Percentiles rank a stretch among this genome's conserved stretches.
phyloP scores from a whole-genome alignment of 2,888 invertebrate genomes.

The Cristatella mucedo region DNA sequence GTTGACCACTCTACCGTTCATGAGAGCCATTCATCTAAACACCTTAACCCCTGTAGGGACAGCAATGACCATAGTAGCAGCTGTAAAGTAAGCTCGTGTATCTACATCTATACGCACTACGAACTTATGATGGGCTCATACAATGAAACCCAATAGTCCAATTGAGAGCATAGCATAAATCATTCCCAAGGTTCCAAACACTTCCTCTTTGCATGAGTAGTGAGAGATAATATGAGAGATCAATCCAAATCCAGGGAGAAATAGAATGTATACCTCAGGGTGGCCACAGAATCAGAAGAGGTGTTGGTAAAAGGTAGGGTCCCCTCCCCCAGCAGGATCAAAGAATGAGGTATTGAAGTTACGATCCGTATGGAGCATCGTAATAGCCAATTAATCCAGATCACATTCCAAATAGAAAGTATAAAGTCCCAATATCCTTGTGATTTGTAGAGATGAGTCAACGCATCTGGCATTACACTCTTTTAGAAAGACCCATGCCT shows the following conservation, averaged over 20 bases:
- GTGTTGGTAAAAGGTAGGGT: constrained; percentile 64
- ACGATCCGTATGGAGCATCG: constrained; percentile 60
- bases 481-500: too few species aligned
- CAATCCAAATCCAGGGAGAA: constrained; percentile 65
- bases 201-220: constrained; percentile 48
- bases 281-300: constrained; percentile 76
- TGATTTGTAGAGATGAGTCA: constrained; percentile 48
- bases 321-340: constrained; percentile 62
- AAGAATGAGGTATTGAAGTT: constrained; percentile 67
- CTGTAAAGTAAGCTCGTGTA: constrained; percentile 66
- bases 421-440: constrained; percentile 60
- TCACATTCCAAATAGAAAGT: constrained; percentile 47
- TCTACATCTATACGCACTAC: constrained; percentile 68
- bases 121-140: constrained; percentile 71
- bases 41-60: constrained; percentile 69
- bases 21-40: constrained; percentile 49
- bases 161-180: constrained; percentile 69
- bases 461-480: too few species aligned
- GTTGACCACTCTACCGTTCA: constrained; percentile 13
- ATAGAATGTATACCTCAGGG: constrained; percentile 71
- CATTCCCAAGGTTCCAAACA: constrained; percentile 56
- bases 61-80: constrained; percentile 71
- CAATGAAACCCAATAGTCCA: constrained; percentile 65
- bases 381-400: constrained; percentile 59
- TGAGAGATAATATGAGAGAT: constrained; percentile 60